Conservation (phyloP, 2,797 vertebrate genomes). For the Notolepis coatsorum region DNA sequence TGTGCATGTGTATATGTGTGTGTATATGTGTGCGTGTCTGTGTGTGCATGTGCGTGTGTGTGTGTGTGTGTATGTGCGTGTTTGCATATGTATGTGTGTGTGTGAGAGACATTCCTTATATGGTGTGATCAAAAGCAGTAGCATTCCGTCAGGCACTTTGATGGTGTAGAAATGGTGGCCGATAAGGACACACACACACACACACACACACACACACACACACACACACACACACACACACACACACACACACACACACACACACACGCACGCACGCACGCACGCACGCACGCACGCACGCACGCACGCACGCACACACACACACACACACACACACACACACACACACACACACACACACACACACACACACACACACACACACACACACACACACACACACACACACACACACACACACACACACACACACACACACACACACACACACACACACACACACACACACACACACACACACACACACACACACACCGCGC, state of each 20-base stretch:
- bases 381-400: no score
- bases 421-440: conserved; percentile 2
- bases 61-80: background rate
- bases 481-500: background rate
- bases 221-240: conserved; percentile 2
- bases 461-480: conserved; percentile 4
- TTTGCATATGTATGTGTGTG: no score
- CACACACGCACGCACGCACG: no score
- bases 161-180: conserved; percentile 16
- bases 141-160: conserved; percentile 47
- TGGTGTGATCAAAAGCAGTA: conserved; percentile 68
- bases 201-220: conserved; percentile 1
- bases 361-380: background rate
- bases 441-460: background rate
- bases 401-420: conserved; percentile 10
- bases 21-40: no score
- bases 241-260: conserved; percentile 4
- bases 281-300: no score
- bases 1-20: background rate
- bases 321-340: background rate
- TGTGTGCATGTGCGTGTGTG: background rate
- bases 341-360: background rate
- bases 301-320: conserved; percentile 13
- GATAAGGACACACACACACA: background rate
- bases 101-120: background rate